Percentiles rank a stretch among this genome's conserved stretches.
Conservation (phyloP, 2,113 vertebrate genomes). For the Oryzias celebensis region DNA sequence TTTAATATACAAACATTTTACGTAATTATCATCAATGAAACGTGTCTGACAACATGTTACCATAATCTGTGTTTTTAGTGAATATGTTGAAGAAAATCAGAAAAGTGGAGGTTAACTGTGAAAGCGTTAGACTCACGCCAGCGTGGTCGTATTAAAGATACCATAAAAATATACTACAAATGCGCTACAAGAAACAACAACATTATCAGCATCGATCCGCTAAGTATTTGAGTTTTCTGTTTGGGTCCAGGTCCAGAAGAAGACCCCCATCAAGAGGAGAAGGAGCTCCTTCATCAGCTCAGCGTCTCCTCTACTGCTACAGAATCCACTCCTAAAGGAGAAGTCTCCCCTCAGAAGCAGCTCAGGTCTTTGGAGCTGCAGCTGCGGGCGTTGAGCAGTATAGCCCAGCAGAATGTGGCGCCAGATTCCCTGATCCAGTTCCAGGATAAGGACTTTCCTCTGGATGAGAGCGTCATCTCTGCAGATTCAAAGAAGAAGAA, state of each 20-base stretch:
- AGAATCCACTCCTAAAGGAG: neutral
- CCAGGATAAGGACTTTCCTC: slow-evolving; percentile 63
- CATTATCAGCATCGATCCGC: no score
- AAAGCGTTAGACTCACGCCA: no score
- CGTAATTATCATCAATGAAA: no score
- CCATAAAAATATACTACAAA: no score
- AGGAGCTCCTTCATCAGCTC: slow-evolving; percentile 14
- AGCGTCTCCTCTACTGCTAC: neutral
- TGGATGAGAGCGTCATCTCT: slow-evolving; percentile 13
- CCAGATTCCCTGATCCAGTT: slow-evolving; percentile 60
- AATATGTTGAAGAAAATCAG: no score
- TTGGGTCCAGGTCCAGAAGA: slow-evolving; percentile 35
- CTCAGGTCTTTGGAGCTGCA: slow-evolving; percentile 52
- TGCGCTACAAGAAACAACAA: no score
- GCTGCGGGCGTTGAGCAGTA: slow-evolving; percentile 33
- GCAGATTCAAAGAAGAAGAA: slow-evolving; percentile 31
- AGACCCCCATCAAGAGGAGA: slow-evolving; percentile 3
- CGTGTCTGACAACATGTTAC: no score
- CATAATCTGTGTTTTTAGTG: no score
- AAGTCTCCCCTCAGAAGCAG: slow-evolving; percentile 3
- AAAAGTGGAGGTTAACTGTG: no score
- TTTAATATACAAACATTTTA: no score
- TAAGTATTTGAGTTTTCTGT: neutral
- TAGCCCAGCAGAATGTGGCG: slow-evolving; percentile 1
- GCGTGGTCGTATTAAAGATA: no score